Percentiles rank a stretch among this genome's conserved stretches.
These are phyloP conservation scores for Hiodon alosoides DNA, from an alignment of 2,113 vertebrate genomes.

Conservation along the genomic window DNA sequence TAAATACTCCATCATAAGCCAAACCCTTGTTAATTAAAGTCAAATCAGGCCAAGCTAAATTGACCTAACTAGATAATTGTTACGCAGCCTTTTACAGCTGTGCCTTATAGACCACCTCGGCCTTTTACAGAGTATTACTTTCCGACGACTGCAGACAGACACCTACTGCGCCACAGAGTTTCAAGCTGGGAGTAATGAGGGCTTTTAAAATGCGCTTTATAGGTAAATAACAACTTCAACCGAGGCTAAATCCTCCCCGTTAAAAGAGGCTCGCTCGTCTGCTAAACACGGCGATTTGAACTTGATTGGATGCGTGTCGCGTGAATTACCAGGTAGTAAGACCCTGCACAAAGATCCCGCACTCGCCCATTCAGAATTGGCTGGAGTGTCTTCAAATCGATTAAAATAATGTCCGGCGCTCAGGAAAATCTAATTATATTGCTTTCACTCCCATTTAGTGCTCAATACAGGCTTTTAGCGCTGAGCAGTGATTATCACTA, in stretches of 20 bases:
- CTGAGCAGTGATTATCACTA: background rate
- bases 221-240: no score
- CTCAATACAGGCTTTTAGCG: background rate
- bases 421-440: background rate
- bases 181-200: background rate
- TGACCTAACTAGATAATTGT: background rate
- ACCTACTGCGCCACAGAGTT: background rate
- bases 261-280: no score
- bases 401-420: background rate
- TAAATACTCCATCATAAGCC: no score
- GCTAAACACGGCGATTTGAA: no score
- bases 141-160: background rate
- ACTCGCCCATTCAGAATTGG: no score
- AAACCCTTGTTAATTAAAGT: no score
- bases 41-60: background rate
- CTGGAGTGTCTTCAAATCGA: background rate
- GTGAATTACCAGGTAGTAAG: no score
- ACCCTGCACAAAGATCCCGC: no score
- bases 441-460: slow-evolving; percentile 2
- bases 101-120: background rate
- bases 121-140: background rate
- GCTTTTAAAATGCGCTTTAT: background rate
- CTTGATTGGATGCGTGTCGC: no score
- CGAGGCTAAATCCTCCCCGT: no score
- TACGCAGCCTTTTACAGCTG: background rate